phyloP scores from a whole-genome alignment of 2,888 invertebrate genomes.

The Gnatocerus cornutus region DNA sequence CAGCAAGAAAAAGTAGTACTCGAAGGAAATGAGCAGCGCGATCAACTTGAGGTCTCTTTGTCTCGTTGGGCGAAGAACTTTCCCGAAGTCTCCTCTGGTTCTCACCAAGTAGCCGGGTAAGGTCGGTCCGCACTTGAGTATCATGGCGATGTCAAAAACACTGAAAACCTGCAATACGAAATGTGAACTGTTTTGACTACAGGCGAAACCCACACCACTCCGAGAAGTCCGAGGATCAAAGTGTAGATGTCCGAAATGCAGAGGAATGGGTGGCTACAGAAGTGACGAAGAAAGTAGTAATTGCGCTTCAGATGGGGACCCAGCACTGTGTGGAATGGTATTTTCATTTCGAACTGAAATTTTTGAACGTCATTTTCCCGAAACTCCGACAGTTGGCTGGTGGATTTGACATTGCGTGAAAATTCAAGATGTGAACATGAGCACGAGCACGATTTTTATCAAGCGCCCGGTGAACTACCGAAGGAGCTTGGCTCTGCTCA shows the following conservation, averaged over 20 bases:
- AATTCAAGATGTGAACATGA: conserved; percentile 53
- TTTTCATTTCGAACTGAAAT: conserved; percentile 59
- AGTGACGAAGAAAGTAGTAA: conserved; percentile 55
- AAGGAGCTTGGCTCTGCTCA: conserved; percentile 20
- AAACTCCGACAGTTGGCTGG: conserved; percentile 44
- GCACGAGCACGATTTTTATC: conserved; percentile 61
- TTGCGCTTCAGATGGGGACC: conserved; percentile 61
- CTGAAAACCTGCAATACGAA: conserved; percentile 62
- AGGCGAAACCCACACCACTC: conserved; percentile 55
- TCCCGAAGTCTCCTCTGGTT: conserved; percentile 60
- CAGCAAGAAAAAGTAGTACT: conserved; percentile 66
- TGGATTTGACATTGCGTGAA: no score
- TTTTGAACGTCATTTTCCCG: conserved; percentile 43
- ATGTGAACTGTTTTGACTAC: conserved; percentile 22
- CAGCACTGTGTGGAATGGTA: conserved; percentile 63
- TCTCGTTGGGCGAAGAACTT: conserved; percentile 61
- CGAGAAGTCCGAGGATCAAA: conserved; percentile 64
- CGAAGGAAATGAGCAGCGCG: conserved; percentile 65
- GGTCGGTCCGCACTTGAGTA: conserved; percentile 64
- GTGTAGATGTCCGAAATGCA: conserved; percentile 64
- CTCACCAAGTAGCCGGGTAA: conserved; percentile 64
- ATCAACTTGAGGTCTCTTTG: conserved; percentile 68
- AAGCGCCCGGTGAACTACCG: conserved; percentile 54
- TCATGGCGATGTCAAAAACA: conserved; percentile 64
- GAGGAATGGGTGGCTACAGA: conserved; percentile 62